phyloP scores from a whole-genome alignment of 2,888 invertebrate genomes.

The Caenorhabditis sulstoni region DNA sequence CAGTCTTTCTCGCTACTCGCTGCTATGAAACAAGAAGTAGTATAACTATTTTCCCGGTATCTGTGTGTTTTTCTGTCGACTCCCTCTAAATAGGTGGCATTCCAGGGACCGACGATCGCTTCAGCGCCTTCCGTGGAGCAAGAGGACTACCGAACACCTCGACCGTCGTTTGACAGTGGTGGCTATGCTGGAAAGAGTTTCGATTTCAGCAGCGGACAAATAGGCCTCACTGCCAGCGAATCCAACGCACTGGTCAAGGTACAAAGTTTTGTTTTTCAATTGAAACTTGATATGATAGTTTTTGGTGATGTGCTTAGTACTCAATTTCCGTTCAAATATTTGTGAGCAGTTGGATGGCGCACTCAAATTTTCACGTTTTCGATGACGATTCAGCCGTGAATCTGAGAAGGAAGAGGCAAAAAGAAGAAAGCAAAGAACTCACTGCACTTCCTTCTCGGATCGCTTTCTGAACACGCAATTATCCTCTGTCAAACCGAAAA shows the following conservation, averaged over 20 bases:
- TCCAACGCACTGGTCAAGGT: conserved; percentile 80
- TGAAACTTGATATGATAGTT: conserved; percentile 16
- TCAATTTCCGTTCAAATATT: conserved; percentile 48
- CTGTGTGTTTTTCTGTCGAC: too few relatives aligned
- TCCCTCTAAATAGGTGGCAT: neutral
- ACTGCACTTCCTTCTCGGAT: conserved; percentile 9
- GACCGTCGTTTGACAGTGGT: conserved; percentile 73
- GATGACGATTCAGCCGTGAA: neutral
- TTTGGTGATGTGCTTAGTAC: conserved; percentile 18
- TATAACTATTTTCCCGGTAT: conserved; percentile 21
- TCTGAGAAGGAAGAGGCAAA: neutral
- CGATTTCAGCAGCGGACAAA: conserved; percentile 74
- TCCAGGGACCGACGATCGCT: conserved; percentile 79
- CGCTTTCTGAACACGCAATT: conserved; percentile 1
- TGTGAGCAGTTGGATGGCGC: neutral
- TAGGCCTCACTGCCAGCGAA: conserved; percentile 69
- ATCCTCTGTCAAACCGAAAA: too few relatives aligned
- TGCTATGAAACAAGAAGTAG: conserved; percentile 23
- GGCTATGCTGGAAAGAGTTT: conserved; percentile 78
- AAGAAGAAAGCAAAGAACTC: neutral
- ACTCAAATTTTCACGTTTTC: neutral
- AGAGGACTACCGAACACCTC: conserved; percentile 80
- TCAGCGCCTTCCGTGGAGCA: conserved; percentile 80
- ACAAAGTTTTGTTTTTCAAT: conserved; percentile 36
- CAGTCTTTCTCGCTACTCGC: neutral